These are phyloP conservation scores for Corynorhinus townsendii DNA, from an alignment of 2,113 vertebrate species.

Conservation along the genomic window DNA sequence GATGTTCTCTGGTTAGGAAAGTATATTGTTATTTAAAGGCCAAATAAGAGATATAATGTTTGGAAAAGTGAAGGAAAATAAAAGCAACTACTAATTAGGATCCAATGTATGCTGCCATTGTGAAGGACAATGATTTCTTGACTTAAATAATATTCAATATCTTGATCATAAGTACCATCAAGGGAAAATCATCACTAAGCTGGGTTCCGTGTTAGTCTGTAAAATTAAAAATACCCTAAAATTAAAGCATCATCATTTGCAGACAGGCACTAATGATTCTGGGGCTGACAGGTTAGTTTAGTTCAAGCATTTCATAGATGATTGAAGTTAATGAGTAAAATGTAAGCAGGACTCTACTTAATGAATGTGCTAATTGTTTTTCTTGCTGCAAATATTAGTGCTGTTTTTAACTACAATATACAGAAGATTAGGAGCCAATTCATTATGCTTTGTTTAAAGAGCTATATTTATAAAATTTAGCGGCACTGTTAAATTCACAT, in stretches of 20 bases:
- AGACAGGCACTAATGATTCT: slow-evolving; percentile 65
- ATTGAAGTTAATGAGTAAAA: slow-evolving; percentile 70
- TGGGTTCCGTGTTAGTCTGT: slow-evolving; percentile 44
- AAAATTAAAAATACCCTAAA: slow-evolving; percentile 58
- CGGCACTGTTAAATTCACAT: slow-evolving; percentile 54
- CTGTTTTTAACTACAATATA: slow-evolving; percentile 68
- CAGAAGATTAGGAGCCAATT: slow-evolving; percentile 68
- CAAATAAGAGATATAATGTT: slow-evolving; percentile 5
- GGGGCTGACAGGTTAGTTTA: slow-evolving; percentile 53
- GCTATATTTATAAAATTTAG: slow-evolving; percentile 67
- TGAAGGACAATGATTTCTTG: slow-evolving; percentile 39
- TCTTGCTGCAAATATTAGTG: slow-evolving; percentile 69
- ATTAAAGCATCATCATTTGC: slow-evolving; percentile 52
- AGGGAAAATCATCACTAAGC: slow-evolving; percentile 20
- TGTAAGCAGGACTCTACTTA: slow-evolving; percentile 69
- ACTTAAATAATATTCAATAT: slow-evolving; percentile 46
- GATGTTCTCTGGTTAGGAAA: neutral
- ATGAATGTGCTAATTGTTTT: slow-evolving; percentile 74
- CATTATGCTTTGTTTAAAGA: slow-evolving; percentile 66
- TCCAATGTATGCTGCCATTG: neutral
- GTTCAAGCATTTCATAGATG: slow-evolving; percentile 69
- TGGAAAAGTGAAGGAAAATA: neutral
- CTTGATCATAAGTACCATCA: slow-evolving; percentile 34
- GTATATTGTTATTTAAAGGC: slow-evolving; percentile 30
- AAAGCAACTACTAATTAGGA: slow-evolving; percentile 25